Evolutionary conservation across 2,888 invertebrate species (phyloP).

Genomic region (Eudemis profundana): DNA sequence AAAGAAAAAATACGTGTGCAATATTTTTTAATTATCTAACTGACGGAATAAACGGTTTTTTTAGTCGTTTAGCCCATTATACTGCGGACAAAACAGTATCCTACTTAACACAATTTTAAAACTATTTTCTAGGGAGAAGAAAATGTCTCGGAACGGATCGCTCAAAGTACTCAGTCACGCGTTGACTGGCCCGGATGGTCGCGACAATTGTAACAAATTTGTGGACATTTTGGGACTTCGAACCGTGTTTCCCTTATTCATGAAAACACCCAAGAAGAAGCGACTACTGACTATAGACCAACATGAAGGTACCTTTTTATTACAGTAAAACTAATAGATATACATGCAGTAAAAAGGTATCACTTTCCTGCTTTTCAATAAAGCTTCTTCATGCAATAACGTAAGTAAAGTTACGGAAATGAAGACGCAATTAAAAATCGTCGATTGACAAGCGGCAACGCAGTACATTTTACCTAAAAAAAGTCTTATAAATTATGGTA

Average conservation of each 20-base stretch:
- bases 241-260: conserved; percentile 98
- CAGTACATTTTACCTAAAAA: no score
- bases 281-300: conserved; percentile 93
- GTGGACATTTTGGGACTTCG: conserved; percentile 98
- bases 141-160: conserved; percentile 97
- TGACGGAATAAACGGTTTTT: no score
- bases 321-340: background rate
- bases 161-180: conserved; percentile 99
- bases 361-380: no score
- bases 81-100: no score
- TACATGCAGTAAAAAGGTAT: background rate
- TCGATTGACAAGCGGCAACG: no score
- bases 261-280: conserved; percentile 98
- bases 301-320: conserved; percentile 89
- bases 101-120: background rate
- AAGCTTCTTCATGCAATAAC: no score
- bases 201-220: conserved; percentile 98
- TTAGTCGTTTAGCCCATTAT: no score
- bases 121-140: conserved; percentile 89
- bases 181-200: conserved; percentile 96
- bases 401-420: no score
- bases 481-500: no score
- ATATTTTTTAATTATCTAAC: no score
- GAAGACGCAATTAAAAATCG: no score
- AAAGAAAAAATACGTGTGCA: no score